phyloP scores from a whole-genome alignment of 2,888 invertebrate species.

The Petrophora chlorosata region DNA sequence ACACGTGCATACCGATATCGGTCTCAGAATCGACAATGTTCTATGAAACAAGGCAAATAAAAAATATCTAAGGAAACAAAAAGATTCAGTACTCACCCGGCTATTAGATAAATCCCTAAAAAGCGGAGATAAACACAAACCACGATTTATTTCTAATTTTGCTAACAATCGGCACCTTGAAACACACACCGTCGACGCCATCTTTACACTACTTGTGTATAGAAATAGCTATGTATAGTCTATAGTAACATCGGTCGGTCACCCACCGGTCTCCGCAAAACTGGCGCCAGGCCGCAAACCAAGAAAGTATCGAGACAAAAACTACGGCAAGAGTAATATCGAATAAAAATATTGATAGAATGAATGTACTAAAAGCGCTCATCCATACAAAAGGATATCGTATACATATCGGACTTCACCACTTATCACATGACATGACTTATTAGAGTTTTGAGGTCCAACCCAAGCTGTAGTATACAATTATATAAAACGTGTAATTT shows the following conservation, averaged over 20 bases:
- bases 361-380: neutral
- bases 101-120: constrained; percentile 79
- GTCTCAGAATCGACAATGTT: constrained; percentile 55
- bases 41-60: constrained; percentile 57
- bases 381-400: too few species aligned
- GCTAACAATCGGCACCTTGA: constrained; percentile 84
- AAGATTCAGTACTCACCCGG: constrained; percentile 66
- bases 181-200: constrained; percentile 85
- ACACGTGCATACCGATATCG: constrained; percentile 65
- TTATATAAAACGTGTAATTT: too few species aligned
- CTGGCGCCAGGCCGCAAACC: constrained; percentile 34
- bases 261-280: constrained; percentile 43
- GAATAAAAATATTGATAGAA: too few species aligned
- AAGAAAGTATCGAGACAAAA: too few species aligned
- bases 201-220: constrained; percentile 76
- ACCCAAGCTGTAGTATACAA: too few species aligned
- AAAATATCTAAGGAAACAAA: constrained; percentile 39
- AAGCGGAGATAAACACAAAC: constrained; percentile 80
- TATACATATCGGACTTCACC: too few species aligned
- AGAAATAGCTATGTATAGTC: constrained; percentile 40
- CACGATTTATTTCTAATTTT: constrained; percentile 85
- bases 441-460: neutral
- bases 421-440: too few species aligned
- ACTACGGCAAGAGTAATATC: too few species aligned
- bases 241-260: constrained; percentile 41